Conservation (phyloP, 2,888 invertebrate species). For the Tiphia femorata region DNA sequence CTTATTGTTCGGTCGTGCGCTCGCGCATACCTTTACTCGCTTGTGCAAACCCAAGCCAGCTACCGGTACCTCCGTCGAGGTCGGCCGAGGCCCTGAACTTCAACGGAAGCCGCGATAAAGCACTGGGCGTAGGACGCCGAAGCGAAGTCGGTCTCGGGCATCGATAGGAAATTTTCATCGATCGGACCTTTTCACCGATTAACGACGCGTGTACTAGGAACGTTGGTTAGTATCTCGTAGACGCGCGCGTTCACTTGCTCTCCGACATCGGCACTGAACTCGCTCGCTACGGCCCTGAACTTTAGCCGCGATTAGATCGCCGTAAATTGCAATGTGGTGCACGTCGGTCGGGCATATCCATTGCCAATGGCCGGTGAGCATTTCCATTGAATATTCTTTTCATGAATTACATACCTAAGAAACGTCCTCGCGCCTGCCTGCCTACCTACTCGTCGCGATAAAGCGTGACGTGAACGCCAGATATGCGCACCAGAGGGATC, state of each 20-base stretch:
- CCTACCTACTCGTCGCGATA: slow-evolving; percentile 37
- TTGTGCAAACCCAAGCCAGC: too few relatives aligned
- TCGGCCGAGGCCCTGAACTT: too few relatives aligned
- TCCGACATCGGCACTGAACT: too few relatives aligned
- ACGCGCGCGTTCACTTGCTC: slow-evolving; percentile 1
- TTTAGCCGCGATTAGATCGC: slow-evolving; percentile 56
- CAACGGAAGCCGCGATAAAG: too few relatives aligned
- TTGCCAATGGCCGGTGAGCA: slow-evolving; percentile 48
- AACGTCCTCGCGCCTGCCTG: slow-evolving; percentile 44
- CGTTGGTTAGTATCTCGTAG: too few relatives aligned
- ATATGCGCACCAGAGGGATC: slow-evolving; percentile 28
- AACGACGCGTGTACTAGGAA: too few relatives aligned
- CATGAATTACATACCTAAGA: slow-evolving; percentile 58
- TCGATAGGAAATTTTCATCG: slow-evolving; percentile 33
- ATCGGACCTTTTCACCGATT: slow-evolving; percentile 18
- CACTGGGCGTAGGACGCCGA: too few relatives aligned
- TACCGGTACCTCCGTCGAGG: too few relatives aligned
- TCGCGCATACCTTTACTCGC: too few relatives aligned
- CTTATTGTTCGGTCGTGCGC: too few relatives aligned
- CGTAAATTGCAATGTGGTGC: slow-evolving; percentile 61
- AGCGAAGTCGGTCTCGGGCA: too few relatives aligned
- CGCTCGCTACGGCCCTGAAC: slow-evolving; percentile 52
- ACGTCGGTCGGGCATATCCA: slow-evolving; percentile 58
- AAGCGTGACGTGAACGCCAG: slow-evolving; percentile 50
- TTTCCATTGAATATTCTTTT: slow-evolving; percentile 62